phyloP scores from a whole-genome alignment of 2,113 vertebrate genomes.

The Mustela nigripes region DNA sequence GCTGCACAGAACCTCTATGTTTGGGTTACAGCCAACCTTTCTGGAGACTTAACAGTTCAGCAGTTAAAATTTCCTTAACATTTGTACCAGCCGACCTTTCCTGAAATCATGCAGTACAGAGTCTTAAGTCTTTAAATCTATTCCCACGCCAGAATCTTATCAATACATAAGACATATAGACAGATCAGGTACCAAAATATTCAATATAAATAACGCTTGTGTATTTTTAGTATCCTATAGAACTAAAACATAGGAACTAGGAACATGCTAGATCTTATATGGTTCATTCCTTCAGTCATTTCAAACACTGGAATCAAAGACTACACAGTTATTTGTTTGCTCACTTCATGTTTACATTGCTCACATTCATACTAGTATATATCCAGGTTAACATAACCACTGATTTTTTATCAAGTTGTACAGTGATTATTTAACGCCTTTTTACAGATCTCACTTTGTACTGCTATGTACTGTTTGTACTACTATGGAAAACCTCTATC shows the following conservation, averaged over 20 bases:
- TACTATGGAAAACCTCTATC: not conserved
- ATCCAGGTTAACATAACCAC: not conserved
- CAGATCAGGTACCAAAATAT: slow-evolving; percentile 1
- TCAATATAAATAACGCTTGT: not conserved
- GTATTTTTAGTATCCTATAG: not conserved
- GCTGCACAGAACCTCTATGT: not conserved
- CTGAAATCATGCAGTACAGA: not conserved
- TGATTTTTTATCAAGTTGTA: not conserved
- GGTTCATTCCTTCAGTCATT: not conserved
- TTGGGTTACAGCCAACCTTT: not conserved
- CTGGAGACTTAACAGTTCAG: not conserved
- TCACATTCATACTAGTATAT: not conserved
- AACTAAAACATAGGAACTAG: not conserved
- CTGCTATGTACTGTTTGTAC: not conserved
- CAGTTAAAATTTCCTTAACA: slow-evolving; percentile 28
- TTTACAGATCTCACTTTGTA: not conserved
- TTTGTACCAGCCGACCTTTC: not conserved
- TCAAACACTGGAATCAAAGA: not conserved
- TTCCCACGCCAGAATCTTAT: not conserved
- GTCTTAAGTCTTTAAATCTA: slow-evolving; percentile 13
- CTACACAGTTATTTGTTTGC: not conserved
- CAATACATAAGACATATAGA: not conserved
- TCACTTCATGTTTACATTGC: not conserved
- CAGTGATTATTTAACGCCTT: not conserved
- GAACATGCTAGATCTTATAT: not conserved